A percentile compares a stretch with the other conserved stretches of the same genome.
Evolutionary conservation across 2,797 vertebrate genomes (phyloP).

Genomic region (Potorous gilbertii): DNA sequence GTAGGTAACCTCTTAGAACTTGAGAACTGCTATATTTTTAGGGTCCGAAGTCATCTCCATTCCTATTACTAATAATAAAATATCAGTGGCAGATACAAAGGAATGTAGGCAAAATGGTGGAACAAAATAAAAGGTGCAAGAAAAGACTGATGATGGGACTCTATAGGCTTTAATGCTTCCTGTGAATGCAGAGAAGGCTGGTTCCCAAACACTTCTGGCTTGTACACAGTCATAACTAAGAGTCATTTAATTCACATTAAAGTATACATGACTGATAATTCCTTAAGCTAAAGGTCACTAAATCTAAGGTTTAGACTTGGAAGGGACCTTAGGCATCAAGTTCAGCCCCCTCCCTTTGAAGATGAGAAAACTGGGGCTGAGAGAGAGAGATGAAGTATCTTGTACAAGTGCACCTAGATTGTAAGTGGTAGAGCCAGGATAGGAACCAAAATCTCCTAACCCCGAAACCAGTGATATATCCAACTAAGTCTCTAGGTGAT

Average conservation of each 20-base stretch:
- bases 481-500: background rate
- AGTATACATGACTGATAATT: background rate
- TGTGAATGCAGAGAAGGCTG: background rate
- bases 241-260: background rate
- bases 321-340: background rate
- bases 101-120: background rate
- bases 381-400: background rate
- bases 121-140: background rate
- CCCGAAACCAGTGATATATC: background rate
- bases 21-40: background rate
- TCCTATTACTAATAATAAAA: background rate
- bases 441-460: background rate
- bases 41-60: background rate
- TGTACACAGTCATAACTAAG: background rate
- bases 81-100: background rate
- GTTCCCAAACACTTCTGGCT: background rate
- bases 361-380: background rate
- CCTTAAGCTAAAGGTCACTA: background rate
- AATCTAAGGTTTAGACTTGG: background rate
- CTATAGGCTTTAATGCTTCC: background rate
- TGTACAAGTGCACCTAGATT: background rate
- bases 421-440: background rate
- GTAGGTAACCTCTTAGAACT: background rate
- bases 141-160: background rate
- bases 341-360: background rate